phyloP scores from a whole-genome alignment of 2,888 invertebrate species.

The Synergus laeviventris region DNA sequence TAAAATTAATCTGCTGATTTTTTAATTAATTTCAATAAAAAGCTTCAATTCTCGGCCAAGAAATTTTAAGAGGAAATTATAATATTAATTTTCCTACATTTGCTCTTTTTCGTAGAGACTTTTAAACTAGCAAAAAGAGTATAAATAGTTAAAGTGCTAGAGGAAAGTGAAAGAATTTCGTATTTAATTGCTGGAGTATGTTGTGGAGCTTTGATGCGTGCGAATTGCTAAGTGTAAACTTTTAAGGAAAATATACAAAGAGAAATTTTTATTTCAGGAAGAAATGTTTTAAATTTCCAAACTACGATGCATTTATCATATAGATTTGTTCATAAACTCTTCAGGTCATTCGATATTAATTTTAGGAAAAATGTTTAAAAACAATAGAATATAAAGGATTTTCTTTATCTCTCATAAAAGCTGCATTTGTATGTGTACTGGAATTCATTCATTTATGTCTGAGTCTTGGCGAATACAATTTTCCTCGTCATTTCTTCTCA shows the following conservation, averaged over 20 bases:
- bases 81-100: neutral
- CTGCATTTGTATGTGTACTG: conserved; percentile 4
- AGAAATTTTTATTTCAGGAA: neutral
- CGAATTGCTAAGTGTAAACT: conserved; percentile 3
- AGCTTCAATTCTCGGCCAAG: no score
- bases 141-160: neutral
- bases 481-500: conserved; percentile 19
- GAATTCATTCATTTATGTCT: conserved; percentile 2
- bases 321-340: neutral
- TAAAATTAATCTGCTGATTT: no score
- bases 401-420: neutral
- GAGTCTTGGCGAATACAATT: conserved; percentile 25
- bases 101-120: neutral
- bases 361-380: neutral
- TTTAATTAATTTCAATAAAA: no score
- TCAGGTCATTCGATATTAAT: neutral
- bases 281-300: neutral
- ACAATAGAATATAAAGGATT: neutral
- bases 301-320: no score
- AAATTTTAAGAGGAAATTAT: neutral
- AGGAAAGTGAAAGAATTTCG: neutral
- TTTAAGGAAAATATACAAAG: neutral
- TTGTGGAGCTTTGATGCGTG: neutral
- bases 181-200: conserved; percentile 5
- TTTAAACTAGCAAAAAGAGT: neutral